Conservation (phyloP, 2,797 vertebrate species). For the Poecile montanus region DNA sequence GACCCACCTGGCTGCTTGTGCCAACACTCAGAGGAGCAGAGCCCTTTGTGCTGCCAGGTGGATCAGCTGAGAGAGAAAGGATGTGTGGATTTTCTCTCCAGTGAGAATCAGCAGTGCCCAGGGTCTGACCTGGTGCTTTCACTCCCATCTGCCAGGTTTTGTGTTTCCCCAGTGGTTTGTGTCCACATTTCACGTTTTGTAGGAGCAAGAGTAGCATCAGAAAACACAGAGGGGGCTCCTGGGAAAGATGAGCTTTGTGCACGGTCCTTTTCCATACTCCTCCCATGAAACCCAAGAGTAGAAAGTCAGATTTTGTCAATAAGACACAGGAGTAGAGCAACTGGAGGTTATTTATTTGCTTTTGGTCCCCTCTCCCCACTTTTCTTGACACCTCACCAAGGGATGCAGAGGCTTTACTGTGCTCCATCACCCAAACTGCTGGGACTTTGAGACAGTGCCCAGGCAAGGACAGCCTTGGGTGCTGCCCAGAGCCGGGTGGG, state of each 20-base stretch:
- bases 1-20: background rate
- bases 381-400: background rate
- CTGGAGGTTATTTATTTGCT: background rate
- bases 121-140: background rate
- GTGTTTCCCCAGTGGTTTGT: background rate
- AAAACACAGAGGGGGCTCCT: background rate
- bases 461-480: background rate
- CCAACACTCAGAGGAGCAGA: background rate
- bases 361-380: background rate
- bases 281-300: background rate
- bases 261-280: background rate
- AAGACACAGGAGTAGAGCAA: background rate
- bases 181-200: background rate
- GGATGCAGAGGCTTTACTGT: background rate
- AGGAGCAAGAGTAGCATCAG: background rate
- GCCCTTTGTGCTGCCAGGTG: rapidly evolving
- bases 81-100: background rate
- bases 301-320: background rate
- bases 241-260: background rate
- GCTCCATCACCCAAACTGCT: background rate
- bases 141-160: background rate
- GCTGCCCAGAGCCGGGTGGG: background rate
- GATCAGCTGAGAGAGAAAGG: background rate
- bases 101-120: background rate
- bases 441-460: background rate